A percentile compares a stretch with the other conserved stretches of the same genome.
Conservation (phyloP, 2,113 vertebrate species). For the Perca fluviatilis region DNA sequence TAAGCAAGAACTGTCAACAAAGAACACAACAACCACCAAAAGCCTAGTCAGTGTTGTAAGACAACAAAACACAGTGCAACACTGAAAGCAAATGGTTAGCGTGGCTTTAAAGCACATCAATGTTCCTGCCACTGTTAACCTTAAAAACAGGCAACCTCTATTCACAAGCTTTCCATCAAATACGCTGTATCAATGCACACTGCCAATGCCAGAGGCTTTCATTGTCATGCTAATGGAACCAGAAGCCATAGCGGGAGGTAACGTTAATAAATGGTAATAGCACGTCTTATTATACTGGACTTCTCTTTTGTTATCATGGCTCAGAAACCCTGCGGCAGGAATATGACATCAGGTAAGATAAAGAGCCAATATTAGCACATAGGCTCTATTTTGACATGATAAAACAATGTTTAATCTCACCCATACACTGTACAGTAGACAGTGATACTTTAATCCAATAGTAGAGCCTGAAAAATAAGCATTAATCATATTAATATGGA, state of each 20-base stretch:
- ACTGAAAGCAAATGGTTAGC: conserved; percentile 9
- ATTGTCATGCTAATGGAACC: conserved; percentile 84
- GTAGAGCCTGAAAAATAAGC: conserved; percentile 39
- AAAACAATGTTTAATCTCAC: conserved; percentile 67
- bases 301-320: conserved; percentile 68
- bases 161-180: conserved; percentile 76
- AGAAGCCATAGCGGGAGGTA: conserved; percentile 66
- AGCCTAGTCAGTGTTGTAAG: conserved; percentile 6
- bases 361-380: conserved; percentile 58
- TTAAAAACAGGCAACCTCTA: conserved; percentile 60
- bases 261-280: conserved; percentile 83
- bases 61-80: conserved; percentile 37
- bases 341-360: conserved; percentile 71
- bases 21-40: conserved; percentile 37
- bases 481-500: conserved; percentile 63
- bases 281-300: conserved; percentile 74
- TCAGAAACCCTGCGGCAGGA: conserved; percentile 53
- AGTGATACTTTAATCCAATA: conserved; percentile 58
- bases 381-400: conserved; percentile 50
- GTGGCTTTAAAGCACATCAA: conserved; percentile 27
- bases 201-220: conserved; percentile 74
- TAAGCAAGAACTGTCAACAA: conserved; percentile 19
- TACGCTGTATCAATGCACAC: conserved; percentile 57
- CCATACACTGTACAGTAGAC: conserved; percentile 49
- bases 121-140: conserved; percentile 52